Evolutionary conservation across 2,888 invertebrate species (phyloP), one percentile per base, ranked within the genome.

Genomic region (Gari tellinella): DNA sequence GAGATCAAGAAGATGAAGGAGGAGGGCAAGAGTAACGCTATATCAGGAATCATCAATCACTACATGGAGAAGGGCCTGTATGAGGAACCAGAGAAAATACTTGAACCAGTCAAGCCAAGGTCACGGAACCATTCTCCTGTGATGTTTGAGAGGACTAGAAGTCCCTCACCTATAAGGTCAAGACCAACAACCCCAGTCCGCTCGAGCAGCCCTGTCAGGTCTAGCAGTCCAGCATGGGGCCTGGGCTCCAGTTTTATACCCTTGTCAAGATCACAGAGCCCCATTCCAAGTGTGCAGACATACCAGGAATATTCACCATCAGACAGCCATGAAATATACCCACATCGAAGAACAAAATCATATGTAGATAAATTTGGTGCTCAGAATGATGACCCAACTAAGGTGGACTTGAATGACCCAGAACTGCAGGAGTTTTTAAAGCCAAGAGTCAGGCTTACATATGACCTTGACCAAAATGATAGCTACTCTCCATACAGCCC

Each of bases 281-380:
- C 78, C 17, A 65, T 63, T 15, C 45, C 57, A 1, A 51, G 57
- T 25, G 56, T 56, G 23, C 82, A 73, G 40, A 77, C 73, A 53
- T 83, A 70, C 53, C 81, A 83, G 43, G 81, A 84, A 41, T 72
- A 78, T 48, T 84, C 85, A 12, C 72, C 82, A 14, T 79, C 82
- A 41, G 76, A 80, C 57, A 72, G 84, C 1, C 74, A 73, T 64
- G 57, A 87, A 66, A 88, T 87, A 17, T 88, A 87, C 57, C 88
- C 88, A 17, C 88, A 88, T 68, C 73, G 87, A 48, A 84, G 83
- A 46, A 76, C 81, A 48, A 75, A 76, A 31, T 80, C 84, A 2
- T 84, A 82, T 65, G 56, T 75, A 15, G 53, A 75, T 52, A 81
- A 81, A 45, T 84, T 77, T 56, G 74, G 81, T n/a, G 56, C 72